Conservation (phyloP, 2,888 invertebrate genomes). For the Trichopria drosophilae region DNA sequence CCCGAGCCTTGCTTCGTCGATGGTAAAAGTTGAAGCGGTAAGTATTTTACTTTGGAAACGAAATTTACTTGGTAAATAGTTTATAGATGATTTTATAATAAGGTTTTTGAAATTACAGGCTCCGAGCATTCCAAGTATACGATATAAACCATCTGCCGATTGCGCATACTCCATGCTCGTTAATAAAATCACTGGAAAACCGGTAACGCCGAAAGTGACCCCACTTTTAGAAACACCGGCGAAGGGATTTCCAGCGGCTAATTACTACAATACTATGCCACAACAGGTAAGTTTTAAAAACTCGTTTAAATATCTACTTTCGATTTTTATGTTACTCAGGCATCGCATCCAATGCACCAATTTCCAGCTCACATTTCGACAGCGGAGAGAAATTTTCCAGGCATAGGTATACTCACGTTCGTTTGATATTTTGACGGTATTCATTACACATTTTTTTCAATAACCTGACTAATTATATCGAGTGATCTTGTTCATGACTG, state of each 20-base stretch:
- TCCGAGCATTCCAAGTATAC: conserved; percentile 67
- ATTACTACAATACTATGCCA: too few species aligned
- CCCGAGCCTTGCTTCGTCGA: conserved; percentile 72
- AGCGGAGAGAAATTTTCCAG: too few species aligned
- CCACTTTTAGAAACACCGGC: too few species aligned
- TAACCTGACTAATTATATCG: too few species aligned
- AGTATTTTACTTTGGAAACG: conserved; percentile 56
- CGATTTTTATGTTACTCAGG: conserved; percentile 2
- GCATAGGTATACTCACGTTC: too few species aligned
- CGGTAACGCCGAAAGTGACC: conserved; percentile 47
- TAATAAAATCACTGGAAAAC: conserved; percentile 78
- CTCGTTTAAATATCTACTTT: background rate
- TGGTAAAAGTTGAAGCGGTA: conserved; percentile 68
- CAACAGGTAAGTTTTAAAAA: conserved; percentile 42
- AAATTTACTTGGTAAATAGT: conserved; percentile 22
- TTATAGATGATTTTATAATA: conserved; percentile 22
- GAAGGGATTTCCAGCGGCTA: too few species aligned
- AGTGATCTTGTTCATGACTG: too few species aligned
- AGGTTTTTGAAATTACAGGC: conserved; percentile 53
- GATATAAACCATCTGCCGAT: conserved; percentile 81
- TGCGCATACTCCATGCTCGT: conserved; percentile 88
- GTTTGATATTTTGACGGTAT: too few species aligned
- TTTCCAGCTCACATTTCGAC: too few species aligned
- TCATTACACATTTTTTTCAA: too few species aligned
- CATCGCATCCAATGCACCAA: too few species aligned